Evolutionary conservation across 2,113 vertebrate genomes (phyloP).

Genomic region (Catagonus wagneri): DNA sequence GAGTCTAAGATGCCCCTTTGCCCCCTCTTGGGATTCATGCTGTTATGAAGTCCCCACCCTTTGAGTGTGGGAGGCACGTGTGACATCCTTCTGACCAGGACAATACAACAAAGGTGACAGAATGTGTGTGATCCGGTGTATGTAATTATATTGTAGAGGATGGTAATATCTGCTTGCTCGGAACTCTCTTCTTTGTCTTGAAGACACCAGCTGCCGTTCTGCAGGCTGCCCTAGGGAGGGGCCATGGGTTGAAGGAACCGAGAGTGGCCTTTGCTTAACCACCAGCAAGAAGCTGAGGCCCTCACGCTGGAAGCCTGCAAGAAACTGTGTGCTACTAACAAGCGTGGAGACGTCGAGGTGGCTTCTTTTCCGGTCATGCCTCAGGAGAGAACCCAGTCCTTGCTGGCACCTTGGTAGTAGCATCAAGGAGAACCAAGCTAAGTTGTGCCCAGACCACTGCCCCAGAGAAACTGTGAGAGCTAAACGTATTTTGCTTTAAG

Average conservation of each 20-base stretch:
- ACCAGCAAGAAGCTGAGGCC: background rate
- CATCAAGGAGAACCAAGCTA: background rate
- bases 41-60: background rate
- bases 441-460: background rate
- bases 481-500: background rate
- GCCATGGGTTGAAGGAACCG: background rate
- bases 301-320: background rate
- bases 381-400: background rate
- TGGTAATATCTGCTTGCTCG: background rate
- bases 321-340: background rate
- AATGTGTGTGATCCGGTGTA: no score
- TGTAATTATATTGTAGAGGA: background rate
- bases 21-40: no score
- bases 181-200: background rate
- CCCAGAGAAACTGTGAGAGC: background rate
- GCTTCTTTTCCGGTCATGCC: background rate
- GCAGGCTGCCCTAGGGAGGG: no score
- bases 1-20: background rate
- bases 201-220: background rate
- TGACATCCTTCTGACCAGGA: background rate
- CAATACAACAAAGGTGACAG: background rate
- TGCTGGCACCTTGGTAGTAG: background rate
- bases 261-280: background rate
- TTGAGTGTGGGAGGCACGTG: background rate
- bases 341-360: fast-evolving